Evolutionary conservation across 2,797 vertebrate species (phyloP).

Genomic region (Orestias chungarensis): DNA sequence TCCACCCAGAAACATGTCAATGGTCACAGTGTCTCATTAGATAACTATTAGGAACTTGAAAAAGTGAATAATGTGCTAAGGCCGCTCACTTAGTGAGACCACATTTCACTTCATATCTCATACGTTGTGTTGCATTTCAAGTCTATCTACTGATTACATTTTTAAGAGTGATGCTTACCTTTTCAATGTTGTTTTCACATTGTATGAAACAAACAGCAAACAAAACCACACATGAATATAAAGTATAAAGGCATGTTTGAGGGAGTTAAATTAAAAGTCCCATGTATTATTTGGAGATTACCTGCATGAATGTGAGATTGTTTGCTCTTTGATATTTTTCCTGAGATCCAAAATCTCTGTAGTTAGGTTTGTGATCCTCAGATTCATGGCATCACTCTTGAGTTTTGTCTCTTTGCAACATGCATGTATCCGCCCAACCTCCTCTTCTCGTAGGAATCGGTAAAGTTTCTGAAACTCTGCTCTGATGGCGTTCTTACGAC

Average conservation of each 20-base stretch:
- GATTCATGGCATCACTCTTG: conserved; percentile 25
- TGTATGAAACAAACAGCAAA: conserved; percentile 15
- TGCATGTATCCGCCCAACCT: conserved; percentile 30
- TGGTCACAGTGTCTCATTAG: too few species aligned
- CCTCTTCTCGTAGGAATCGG: conserved; percentile 42
- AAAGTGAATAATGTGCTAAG: too few species aligned
- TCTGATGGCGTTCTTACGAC: conserved; percentile 16
- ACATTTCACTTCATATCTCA: too few species aligned
- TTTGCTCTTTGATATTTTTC: conserved; percentile 15
- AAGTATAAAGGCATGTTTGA: neutral
- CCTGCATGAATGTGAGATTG: conserved; percentile 39
- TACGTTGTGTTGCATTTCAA: too few species aligned
- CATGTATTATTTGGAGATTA: conserved; percentile 13
- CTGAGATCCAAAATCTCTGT: conserved; percentile 23
- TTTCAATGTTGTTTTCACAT: conserved; percentile 11
- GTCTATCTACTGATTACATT: neutral
- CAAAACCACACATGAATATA: fast-evolving
- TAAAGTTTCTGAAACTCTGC: conserved; percentile 44
- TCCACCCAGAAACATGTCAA: too few species aligned
- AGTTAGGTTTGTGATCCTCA: conserved; percentile 14
- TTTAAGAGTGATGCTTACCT: conserved; percentile 15
- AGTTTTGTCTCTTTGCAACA: conserved; percentile 18
- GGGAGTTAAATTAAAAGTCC: neutral
- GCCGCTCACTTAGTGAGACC: too few species aligned
- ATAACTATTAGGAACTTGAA: too few species aligned